phyloP scores from a whole-genome alignment of 2,888 invertebrate genomes.

The Sepiola atlantica region DNA sequence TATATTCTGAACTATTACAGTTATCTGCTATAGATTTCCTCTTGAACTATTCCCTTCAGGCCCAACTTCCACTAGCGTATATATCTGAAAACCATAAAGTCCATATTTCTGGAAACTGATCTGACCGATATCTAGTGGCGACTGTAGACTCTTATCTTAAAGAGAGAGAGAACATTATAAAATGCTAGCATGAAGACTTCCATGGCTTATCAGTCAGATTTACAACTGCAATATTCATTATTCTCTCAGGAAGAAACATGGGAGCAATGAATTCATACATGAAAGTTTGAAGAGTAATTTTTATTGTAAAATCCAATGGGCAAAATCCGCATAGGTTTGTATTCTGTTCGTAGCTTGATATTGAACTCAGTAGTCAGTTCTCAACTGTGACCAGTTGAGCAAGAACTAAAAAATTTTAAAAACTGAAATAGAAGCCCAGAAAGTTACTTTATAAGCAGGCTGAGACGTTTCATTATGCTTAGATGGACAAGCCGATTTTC shows the following conservation, averaged over 20 bases:
- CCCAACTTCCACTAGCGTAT: background rate
- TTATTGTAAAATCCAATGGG: background rate
- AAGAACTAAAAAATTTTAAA: too few relatives aligned
- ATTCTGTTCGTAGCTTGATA: background rate
- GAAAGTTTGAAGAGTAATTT: background rate
- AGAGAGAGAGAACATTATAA: background rate
- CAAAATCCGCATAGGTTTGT: background rate
- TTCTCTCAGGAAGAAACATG: background rate
- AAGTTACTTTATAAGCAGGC: too few relatives aligned
- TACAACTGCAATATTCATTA: background rate
- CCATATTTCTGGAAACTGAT: background rate
- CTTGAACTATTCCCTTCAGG: background rate
- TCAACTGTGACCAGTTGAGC: background rate
- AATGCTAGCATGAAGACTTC: background rate
- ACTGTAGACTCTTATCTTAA: background rate
- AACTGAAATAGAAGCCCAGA: too few relatives aligned
- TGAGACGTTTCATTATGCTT: too few relatives aligned
- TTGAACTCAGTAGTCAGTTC: background rate
- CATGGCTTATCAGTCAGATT: background rate
- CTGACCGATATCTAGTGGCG: background rate
- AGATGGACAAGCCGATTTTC: too few relatives aligned
- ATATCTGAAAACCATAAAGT: background rate
- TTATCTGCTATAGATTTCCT: background rate
- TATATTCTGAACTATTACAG: background rate
- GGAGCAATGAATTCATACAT: background rate